These are phyloP conservation scores for Raja brachyura DNA, from an alignment of 2,113 vertebrate genomes.

Conservation along the genomic window DNA sequence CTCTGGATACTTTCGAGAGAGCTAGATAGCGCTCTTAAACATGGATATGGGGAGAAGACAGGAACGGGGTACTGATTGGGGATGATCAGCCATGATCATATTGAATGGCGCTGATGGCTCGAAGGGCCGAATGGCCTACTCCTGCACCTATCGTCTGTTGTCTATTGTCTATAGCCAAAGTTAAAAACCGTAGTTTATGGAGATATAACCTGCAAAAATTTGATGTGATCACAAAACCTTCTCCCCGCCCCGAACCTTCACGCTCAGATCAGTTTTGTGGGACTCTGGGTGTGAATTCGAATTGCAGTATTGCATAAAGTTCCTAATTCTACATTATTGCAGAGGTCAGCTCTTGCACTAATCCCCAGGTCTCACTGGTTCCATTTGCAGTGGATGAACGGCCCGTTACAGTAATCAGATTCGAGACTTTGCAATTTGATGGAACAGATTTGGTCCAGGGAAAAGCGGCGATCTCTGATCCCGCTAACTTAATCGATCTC, in stretches of 20 bases:
- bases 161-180: too few species aligned
- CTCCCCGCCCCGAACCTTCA: too few species aligned
- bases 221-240: background rate
- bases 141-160: too few species aligned
- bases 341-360: background rate
- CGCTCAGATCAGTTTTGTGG: background rate
- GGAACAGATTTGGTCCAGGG: background rate
- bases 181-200: background rate
- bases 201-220: background rate
- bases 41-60: too few species aligned
- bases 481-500: too few species aligned
- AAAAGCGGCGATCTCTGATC: background rate
- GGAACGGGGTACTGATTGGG: too few species aligned
- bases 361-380: background rate
- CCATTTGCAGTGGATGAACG: background rate
- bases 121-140: too few species aligned
- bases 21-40: too few species aligned
- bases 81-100: too few species aligned
- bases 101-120: too few species aligned
- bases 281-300: background rate
- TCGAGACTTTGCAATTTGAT: background rate
- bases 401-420: background rate
- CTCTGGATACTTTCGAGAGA: too few species aligned
- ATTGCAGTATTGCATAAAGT: background rate
- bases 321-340: background rate